Conservation (phyloP, 2,113 vertebrate genomes). For the Garra rufa region DNA sequence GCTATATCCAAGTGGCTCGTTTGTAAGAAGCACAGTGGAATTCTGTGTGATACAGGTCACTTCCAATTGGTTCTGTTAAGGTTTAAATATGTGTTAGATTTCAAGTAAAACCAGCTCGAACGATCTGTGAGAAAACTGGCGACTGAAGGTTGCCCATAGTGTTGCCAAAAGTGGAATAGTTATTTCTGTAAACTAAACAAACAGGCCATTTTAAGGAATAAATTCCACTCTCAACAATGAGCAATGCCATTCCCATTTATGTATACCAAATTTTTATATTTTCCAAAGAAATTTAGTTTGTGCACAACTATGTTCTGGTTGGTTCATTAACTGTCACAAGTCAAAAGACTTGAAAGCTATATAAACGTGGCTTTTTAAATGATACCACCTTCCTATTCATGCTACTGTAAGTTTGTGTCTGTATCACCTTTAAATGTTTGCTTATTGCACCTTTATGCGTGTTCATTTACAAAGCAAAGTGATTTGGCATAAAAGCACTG, state of each 20-base stretch:
- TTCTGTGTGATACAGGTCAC: not conserved
- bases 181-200: slow-evolving; percentile 2
- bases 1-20: slow-evolving; percentile 28
- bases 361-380: not conserved
- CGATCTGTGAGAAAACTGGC: not conserved
- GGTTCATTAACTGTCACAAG: not conserved
- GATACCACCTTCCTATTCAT: not conserved
- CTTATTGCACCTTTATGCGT: not conserved
- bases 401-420: not conserved
- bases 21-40: slow-evolving; percentile 13
- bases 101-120: not conserved
- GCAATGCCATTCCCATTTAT: not conserved
- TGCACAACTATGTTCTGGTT: not conserved
- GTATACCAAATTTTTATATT: not conserved
- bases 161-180: not conserved
- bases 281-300: no score
- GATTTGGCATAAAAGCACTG: slow-evolving; percentile 24
- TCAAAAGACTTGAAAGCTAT: not conserved
- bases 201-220: not conserved
- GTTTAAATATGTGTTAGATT: not conserved
- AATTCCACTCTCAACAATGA: not conserved
- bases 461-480: slow-evolving; percentile 38
- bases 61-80: not conserved
- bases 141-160: not conserved
- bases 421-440: not conserved